These are phyloP conservation scores for Oryzias sinensis DNA, from an alignment of 2,797 vertebrate genomes.

Conservation along the genomic window DNA sequence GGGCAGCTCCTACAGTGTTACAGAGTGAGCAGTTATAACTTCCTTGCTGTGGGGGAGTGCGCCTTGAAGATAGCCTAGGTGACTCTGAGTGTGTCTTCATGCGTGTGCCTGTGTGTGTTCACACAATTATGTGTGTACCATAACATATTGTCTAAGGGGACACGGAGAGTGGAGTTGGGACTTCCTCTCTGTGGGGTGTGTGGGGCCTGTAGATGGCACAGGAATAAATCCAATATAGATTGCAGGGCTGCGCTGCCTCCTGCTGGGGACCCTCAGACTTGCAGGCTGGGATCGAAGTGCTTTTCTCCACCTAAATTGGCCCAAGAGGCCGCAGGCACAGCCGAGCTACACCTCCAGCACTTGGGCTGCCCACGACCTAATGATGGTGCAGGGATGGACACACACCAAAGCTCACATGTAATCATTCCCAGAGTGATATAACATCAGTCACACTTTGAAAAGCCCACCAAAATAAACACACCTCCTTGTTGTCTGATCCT, in stretches of 20 bases:
- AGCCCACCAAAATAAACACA: conserved; percentile 58
- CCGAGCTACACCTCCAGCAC: conserved; percentile 56
- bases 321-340: conserved; percentile 62
- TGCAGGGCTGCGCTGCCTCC: conserved; percentile 78
- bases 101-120: conserved; percentile 52
- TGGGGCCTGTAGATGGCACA: conserved; percentile 75
- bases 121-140: conserved; percentile 65
- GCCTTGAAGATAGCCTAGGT: conserved; percentile 58
- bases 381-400: conserved; percentile 53
- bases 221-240: conserved; percentile 86
- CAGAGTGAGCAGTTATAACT: conserved; percentile 74
- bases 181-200: conserved; percentile 77
- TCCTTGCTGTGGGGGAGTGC: conserved; percentile 76
- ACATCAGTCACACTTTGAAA: conserved; percentile 51
- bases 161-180: conserved; percentile 65
- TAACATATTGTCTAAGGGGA: conserved; percentile 73
- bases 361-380: conserved; percentile 72
- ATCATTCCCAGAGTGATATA: conserved; percentile 49
- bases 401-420: conserved; percentile 34
- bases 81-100: conserved; percentile 38
- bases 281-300: conserved; percentile 74
- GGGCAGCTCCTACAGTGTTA: conserved; percentile 64
- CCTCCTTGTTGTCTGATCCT: conserved; percentile 24
- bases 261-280: conserved; percentile 76
- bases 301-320: conserved; percentile 79